Conservation (phyloP, 1,140 invertebrate species). For the Lucilia cuprina region DNA sequence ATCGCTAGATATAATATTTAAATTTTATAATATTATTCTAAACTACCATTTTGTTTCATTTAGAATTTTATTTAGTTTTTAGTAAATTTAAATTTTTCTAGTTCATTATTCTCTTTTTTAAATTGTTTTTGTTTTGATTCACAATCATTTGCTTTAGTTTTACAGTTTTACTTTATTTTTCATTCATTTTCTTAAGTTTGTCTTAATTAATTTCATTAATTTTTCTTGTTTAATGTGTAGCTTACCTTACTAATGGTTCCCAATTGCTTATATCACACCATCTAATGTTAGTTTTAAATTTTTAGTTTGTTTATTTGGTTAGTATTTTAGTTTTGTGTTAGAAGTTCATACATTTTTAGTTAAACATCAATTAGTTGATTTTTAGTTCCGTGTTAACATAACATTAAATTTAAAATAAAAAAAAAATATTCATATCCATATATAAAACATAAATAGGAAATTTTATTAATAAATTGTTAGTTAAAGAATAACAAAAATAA, state of each 20-base stretch:
- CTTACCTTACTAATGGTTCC: slow-evolving; percentile 64
- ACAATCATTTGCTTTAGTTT: slow-evolving; percentile 34
- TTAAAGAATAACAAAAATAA: background rate
- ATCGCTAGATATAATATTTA: slow-evolving; percentile 23
- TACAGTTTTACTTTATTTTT: slow-evolving; percentile 27
- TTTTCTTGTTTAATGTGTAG: slow-evolving; percentile 59
- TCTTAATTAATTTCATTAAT: slow-evolving; percentile 22
- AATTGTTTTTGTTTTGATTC: slow-evolving; percentile 36
- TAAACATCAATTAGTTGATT: background rate
- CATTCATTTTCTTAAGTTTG: slow-evolving; percentile 20
- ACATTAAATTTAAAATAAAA: slow-evolving; percentile 7
- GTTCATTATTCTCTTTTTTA: slow-evolving; percentile 34
- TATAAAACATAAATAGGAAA: background rate
- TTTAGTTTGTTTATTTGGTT: background rate
- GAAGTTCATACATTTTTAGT: background rate
- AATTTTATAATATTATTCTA: slow-evolving; percentile 22
- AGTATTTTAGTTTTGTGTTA: background rate
- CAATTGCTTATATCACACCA: slow-evolving; percentile 63
- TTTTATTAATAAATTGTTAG: background rate
- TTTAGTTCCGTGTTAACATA: slow-evolving; percentile 21
- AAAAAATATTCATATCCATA: background rate
- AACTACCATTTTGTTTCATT: slow-evolving; percentile 36
- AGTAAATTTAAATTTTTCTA: background rate
- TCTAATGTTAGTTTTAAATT: slow-evolving; percentile 45
- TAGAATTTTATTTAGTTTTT: background rate